These are phyloP conservation scores for Panagrolaimus sp. DNA, from an alignment of 1,140 invertebrate species.

Conservation along the genomic window DNA sequence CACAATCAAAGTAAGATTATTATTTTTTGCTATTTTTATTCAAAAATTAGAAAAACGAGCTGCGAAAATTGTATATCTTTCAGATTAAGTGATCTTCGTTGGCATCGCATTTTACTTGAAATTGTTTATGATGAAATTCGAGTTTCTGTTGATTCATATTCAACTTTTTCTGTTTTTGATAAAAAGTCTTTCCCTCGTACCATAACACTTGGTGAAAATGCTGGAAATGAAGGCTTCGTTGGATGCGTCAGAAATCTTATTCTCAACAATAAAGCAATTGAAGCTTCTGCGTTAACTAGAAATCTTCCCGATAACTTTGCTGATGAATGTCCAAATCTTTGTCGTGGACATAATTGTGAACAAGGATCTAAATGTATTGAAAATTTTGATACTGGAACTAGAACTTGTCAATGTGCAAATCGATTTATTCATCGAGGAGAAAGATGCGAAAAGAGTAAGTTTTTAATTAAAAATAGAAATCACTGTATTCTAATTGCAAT, in stretches of 20 bases:
- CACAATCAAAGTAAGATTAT: not conserved
- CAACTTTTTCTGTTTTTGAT: conserved; percentile 22
- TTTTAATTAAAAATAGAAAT: no score
- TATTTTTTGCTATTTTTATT: no score
- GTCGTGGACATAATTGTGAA: conserved; percentile 31
- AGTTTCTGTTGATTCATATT: conserved; percentile 35
- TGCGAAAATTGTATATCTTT: no score
- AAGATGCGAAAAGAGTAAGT: conserved; percentile 44
- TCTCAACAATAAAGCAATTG: conserved; percentile 23
- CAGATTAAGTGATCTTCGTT: conserved; percentile 39
- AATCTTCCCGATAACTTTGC: conserved; percentile 15
- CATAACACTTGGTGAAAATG: conserved; percentile 21
- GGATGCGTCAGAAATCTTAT: conserved; percentile 40
- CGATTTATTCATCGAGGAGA: conserved; percentile 36
- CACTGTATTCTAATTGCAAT: not conserved
- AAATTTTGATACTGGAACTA: conserved; percentile 40
- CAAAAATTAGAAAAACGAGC: no score
- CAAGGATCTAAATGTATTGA: conserved; percentile 39
- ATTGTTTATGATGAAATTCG: conserved; percentile 37
- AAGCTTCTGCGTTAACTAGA: conserved; percentile 5
- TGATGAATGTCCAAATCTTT: conserved; percentile 34
- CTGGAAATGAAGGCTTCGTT: conserved; percentile 28
- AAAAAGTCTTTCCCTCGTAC: not conserved
- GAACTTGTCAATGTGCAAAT: conserved; percentile 43
- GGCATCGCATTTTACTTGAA: conserved; percentile 41